Base-by-base conservation (phyloP, 2,888 invertebrate genomes). In the Pyralis farinalis region DNA sequence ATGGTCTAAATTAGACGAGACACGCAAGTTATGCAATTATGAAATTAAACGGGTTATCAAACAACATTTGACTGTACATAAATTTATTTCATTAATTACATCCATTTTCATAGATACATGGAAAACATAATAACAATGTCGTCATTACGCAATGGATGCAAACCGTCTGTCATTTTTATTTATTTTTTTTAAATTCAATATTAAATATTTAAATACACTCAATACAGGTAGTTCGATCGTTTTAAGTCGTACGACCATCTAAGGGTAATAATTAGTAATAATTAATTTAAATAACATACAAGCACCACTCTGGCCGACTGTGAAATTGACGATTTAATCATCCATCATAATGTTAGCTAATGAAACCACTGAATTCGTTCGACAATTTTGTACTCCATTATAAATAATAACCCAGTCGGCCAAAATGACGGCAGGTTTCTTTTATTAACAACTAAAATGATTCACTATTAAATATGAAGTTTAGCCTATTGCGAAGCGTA, bases 401-500 rank as follows among this genome's bases (percentile, higher is more conserved):
- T n/a, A 12, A n/a, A 7, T 16, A 11, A 3, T 37, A 10, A 4
- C 12, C 9, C 4, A 31, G 16, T n/a, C 27, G 28, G 27, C 33
- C 33, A 39, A 33, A 39, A 33, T 10, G 20, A 16, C 33, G 33
- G 22, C 38, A 32, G 32, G 27, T 39, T 6, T 25, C 61, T 63
- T 48, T 49, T 61, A 64, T 48, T 58, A 64, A 71, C 62, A 82
- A 79, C 74, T 78, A 78, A 76, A 71, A 63, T 61, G 60, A 67
- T 70, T 53, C 61, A 58, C 60, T 68, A 65, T 61, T 73, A 63
- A 68, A 72, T 74, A 77, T 70, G 68, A 66, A 71, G 66, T 67
- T 69, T 79, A 75, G 55, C 54, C 71, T 78, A 80, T 64, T 68
- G 76, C 70, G 62, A 82, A 84, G 78, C 82, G 75, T 80, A 79